Evolutionary conservation across 2,888 invertebrate species (phyloP).

Genomic region (Idaea straminata): DNA sequence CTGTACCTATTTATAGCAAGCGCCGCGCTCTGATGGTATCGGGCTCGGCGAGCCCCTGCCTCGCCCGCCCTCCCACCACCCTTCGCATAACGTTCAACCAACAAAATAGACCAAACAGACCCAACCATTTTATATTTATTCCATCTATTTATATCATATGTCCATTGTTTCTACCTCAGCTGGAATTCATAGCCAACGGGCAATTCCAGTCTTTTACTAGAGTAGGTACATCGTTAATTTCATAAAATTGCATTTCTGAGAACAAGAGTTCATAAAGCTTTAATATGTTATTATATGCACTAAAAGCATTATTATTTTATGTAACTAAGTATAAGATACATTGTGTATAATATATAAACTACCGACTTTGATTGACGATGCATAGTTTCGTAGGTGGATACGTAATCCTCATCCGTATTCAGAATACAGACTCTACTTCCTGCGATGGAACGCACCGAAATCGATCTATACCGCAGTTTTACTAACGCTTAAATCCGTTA

Average conservation of each 20-base stretch:
- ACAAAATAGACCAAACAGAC: conserved; percentile 74
- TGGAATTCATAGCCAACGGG: conserved; percentile 67
- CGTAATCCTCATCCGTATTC: conserved; percentile 73
- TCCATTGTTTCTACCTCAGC: conserved; percentile 69
- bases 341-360: conserved; percentile 33
- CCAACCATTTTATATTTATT: conserved; percentile 65
- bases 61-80: conserved; percentile 71
- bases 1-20: conserved; percentile 70
- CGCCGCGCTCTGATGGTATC: conserved; percentile 69
- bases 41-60: conserved; percentile 54
- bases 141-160: conserved; percentile 73
- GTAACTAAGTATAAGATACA: conserved; percentile 11
- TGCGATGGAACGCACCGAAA: conserved; percentile 48
- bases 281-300: background rate
- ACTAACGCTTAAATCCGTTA: conserved; percentile 43
- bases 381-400: conserved; percentile 43
- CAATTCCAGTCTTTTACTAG: conserved; percentile 49
- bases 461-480: conserved; percentile 26
- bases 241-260: conserved; percentile 41
- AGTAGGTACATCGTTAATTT: conserved; percentile 49
- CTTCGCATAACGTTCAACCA: conserved; percentile 67
- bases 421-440: conserved; percentile 67
- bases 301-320: conserved; percentile 20
- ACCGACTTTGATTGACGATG: conserved; percentile 36
- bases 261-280: conserved; percentile 19